Evolutionary conservation across 1,140 invertebrate genomes (phyloP).

Genomic region (Drosophila pruinosa): DNA sequence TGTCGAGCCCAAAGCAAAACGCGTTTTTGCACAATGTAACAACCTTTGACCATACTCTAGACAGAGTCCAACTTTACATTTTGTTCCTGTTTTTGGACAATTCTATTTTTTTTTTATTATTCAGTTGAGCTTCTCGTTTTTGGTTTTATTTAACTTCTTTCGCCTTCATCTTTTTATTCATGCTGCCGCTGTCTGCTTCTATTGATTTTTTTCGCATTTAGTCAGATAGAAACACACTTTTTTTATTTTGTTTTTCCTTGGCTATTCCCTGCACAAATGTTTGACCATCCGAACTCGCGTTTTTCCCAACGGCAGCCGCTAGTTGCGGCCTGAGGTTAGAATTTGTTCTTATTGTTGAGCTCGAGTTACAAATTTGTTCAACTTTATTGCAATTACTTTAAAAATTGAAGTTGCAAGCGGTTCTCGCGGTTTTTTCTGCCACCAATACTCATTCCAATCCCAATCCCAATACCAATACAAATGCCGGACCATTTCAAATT

Average conservation of each 20-base stretch:
- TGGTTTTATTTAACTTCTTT: slow-evolving; percentile 62
- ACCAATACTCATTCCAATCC: neutral
- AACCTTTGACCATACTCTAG: slow-evolving; percentile 52
- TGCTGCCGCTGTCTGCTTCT: slow-evolving; percentile 78
- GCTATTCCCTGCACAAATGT: slow-evolving; percentile 57
- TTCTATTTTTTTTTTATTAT: slow-evolving; percentile 34
- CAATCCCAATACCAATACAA: neutral
- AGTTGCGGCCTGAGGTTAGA: slow-evolving; percentile 55
- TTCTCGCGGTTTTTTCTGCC: slow-evolving; percentile 54
- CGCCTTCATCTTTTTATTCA: slow-evolving; percentile 67
- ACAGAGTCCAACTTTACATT: slow-evolving; percentile 43
- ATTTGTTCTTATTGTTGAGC: slow-evolving; percentile 32
- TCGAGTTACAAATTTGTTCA: slow-evolving; percentile 64
- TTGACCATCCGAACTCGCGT: slow-evolving; percentile 57
- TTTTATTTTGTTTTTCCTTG: slow-evolving; percentile 43
- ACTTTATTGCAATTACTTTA: slow-evolving; percentile 80
- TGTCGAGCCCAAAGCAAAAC: slow-evolving; percentile 29
- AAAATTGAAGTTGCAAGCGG: slow-evolving; percentile 77
- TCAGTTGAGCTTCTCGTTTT: slow-evolving; percentile 38
- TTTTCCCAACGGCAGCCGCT: slow-evolving; percentile 1
- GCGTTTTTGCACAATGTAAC: slow-evolving; percentile 73
- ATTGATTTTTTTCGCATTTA: slow-evolving; percentile 81
- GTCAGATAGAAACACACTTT: slow-evolving; percentile 40
- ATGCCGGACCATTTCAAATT: slow-evolving; percentile 10
- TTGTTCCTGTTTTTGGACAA: slow-evolving; percentile 26